Conservation (phyloP, 2,888 invertebrate genomes). For the Heliconius erato region DNA sequence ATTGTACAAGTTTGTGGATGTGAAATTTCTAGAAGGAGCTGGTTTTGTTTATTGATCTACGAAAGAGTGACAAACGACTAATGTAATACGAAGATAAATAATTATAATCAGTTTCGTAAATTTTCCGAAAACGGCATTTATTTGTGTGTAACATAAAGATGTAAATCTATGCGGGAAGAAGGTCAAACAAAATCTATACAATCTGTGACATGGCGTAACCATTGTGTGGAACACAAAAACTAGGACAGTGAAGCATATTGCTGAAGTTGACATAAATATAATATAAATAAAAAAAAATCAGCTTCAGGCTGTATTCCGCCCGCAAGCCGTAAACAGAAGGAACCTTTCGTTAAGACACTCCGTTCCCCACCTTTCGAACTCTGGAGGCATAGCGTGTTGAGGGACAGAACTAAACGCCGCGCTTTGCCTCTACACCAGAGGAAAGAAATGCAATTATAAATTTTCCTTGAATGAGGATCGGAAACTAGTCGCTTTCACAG, state of each 20-base stretch:
- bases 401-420: no score
- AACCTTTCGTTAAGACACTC: no score
- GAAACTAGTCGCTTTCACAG: no score
- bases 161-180: slow-evolving; percentile 18
- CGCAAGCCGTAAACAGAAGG: no score
- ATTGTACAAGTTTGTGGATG: not conserved
- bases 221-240: slow-evolving; percentile 2
- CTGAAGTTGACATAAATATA: not conserved
- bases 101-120: slow-evolving; percentile 23
- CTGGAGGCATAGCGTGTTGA: no score
- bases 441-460: no score
- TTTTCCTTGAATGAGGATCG: no score
- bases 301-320: no score
- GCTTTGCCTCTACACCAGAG: no score
- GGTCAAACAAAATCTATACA: slow-evolving; percentile 19
- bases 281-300: no score
- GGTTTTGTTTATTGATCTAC: not conserved
- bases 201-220: slow-evolving; percentile 23
- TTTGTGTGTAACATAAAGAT: slow-evolving; percentile 13
- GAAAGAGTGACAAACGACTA: not conserved
- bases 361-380: no score
- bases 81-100: slow-evolving; percentile 8
- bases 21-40: slow-evolving; percentile 1
- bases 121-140: not conserved
- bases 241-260: not conserved